Evolutionary conservation across 2,113 vertebrate genomes (phyloP).

Genomic region (Anhinga rufa): DNA sequence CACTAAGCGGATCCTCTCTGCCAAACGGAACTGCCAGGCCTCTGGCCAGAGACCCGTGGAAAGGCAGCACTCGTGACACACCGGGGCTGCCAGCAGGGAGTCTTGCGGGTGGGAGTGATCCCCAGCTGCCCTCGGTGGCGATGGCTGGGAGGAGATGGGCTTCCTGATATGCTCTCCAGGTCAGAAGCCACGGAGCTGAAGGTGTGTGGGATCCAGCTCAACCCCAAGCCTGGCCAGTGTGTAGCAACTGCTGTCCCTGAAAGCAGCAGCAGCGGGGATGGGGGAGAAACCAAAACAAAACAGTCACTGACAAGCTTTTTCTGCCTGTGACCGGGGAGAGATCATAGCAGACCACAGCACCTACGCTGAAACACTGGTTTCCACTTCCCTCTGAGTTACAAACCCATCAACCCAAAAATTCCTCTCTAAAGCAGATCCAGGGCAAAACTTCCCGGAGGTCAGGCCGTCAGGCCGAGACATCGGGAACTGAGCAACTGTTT

Average conservation of each 20-base stretch:
- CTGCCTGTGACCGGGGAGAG: not conserved
- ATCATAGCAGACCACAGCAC: not conserved
- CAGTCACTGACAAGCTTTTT: not conserved
- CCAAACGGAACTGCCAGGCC: not conserved
- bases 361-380: rapidly evolving
- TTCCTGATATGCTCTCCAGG: rapidly evolving
- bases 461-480: not conserved
- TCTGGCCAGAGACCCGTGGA: not conserved
- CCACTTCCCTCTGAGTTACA: not conserved
- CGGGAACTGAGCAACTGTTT: not conserved
- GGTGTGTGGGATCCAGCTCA: not conserved
- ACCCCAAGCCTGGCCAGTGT: not conserved
- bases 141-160: not conserved
- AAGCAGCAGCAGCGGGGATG: not conserved
- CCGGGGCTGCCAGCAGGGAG: not conserved
- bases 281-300: not conserved
- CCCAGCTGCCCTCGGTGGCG: not conserved
- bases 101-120: not conserved
- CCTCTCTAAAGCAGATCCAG: not conserved
- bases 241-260: not conserved
- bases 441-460: not conserved
- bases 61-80: not conserved
- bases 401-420: not conserved
- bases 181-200: rapidly evolving
- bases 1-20: not conserved